Evolutionary conservation across 2,797 vertebrate species (phyloP).

Genomic region (Emys orbicularis): DNA sequence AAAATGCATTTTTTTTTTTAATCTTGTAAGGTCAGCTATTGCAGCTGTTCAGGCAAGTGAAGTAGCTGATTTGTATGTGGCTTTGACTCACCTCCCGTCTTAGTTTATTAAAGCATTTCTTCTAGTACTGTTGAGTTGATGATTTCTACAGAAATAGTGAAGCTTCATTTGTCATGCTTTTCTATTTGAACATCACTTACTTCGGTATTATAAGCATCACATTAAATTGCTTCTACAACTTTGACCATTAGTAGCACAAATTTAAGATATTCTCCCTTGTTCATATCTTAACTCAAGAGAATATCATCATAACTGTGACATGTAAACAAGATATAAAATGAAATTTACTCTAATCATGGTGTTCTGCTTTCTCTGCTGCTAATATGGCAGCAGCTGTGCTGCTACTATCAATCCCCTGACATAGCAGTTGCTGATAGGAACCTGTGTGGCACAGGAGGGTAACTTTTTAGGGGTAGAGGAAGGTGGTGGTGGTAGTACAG

Average conservation of each 20-base stretch:
- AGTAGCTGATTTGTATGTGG: not conserved
- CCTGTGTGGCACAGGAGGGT: not conserved
- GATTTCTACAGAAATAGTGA: not conserved
- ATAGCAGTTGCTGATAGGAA: not conserved
- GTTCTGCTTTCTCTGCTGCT: not conserved
- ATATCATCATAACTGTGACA: not conserved
- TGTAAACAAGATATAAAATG: not conserved
- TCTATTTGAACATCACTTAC: not conserved
- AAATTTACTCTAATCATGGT: not conserved
- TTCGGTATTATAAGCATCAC: not conserved
- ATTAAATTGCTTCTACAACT: not conserved
- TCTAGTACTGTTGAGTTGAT: not conserved
- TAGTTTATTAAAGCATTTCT: not conserved
- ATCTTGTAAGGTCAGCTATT: not conserved
- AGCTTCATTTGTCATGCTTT: not conserved
- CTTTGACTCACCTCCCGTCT: not conserved
- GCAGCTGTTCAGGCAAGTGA: not conserved
- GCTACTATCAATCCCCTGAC: not conserved
- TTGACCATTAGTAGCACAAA: not conserved
- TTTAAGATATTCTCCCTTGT: not conserved
- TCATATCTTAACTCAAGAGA: not conserved
- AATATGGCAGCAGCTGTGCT: accelerated
- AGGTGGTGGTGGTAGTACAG: not conserved
- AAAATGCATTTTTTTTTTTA: not conserved
- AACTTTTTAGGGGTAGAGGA: not conserved